A percentile compares a stretch with the other conserved stretches of the same genome.
phyloP scores from a whole-genome alignment of 2,113 vertebrate genomes.

The Murina feae region DNA sequence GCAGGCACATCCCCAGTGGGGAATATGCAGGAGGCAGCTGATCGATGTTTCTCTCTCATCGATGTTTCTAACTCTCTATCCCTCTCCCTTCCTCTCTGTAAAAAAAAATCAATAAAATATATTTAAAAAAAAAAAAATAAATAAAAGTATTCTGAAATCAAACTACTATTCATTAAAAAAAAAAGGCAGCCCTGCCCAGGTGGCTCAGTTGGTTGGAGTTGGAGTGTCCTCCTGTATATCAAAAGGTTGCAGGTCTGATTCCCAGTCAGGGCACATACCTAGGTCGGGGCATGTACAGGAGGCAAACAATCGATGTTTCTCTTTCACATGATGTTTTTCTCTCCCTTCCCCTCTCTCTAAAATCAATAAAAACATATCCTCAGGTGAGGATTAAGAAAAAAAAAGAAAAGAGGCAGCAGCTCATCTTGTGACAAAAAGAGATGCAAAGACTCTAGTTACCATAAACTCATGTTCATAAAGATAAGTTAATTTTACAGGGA shows the following conservation, averaged over 20 bases:
- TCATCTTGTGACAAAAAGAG: not conserved
- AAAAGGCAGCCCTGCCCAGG: not conserved
- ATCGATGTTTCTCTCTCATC: too few relatives aligned
- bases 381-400: not conserved
- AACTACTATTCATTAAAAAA: not conserved
- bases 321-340: too few relatives aligned
- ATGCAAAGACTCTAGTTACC: not conserved
- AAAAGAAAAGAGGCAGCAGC: not conserved
- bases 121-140: too few relatives aligned
- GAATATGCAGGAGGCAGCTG: too few relatives aligned
- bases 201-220: not conserved
- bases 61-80: too few relatives aligned
- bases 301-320: not conserved
- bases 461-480: not conserved
- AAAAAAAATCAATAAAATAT: too few relatives aligned
- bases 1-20: too few relatives aligned
- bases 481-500: not conserved
- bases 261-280: not conserved
- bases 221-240: not conserved
- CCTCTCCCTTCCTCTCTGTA: too few relatives aligned
- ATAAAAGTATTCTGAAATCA: not conserved
- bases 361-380: not conserved
- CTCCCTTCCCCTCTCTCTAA: not conserved
- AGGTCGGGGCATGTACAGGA: not conserved
- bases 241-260: not conserved